These are phyloP conservation scores for Drosophila neoperkinsi DNA, from an alignment of 2,888 invertebrate species.

Conservation along the genomic window DNA sequence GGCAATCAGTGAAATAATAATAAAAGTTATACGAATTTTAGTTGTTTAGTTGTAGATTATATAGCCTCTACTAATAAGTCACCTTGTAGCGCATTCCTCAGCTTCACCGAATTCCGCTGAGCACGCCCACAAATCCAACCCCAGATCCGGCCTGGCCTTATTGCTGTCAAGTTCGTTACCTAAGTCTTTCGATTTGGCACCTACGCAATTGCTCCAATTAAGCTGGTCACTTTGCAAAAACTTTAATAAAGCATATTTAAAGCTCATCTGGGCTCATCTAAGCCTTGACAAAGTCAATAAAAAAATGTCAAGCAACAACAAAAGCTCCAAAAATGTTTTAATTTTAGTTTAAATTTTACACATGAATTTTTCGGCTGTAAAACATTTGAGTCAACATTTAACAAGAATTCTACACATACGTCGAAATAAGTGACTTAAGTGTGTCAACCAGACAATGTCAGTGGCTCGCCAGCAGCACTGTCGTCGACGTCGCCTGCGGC, in stretches of 20 bases:
- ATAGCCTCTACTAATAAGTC: neutral
- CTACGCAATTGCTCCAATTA: slow-evolving; percentile 53
- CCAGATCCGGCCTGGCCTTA: slow-evolving; percentile 37
- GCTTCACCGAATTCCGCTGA: slow-evolving; percentile 6
- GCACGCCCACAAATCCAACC: slow-evolving; percentile 29
- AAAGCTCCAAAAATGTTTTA: slow-evolving; percentile 4
- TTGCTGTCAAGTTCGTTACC: slow-evolving; percentile 67
- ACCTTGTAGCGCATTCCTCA: slow-evolving; percentile 36
- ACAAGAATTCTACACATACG: slow-evolving; percentile 64
- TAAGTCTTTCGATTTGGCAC: slow-evolving; percentile 67
- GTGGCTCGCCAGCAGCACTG: slow-evolving; percentile 44
- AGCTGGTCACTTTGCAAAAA: slow-evolving; percentile 18
- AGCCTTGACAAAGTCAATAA: slow-evolving; percentile 56
- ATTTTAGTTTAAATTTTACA: slow-evolving; percentile 13
- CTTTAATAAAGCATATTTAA: slow-evolving; percentile 5
- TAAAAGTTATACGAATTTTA: neutral
- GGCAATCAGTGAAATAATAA: neutral
- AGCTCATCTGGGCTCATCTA: slow-evolving; percentile 29
- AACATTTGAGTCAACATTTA: slow-evolving; percentile 58
- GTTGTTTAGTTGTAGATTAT: neutral
- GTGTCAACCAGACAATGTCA: slow-evolving; percentile 81
- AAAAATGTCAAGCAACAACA: slow-evolving; percentile 52
- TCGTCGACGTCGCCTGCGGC: slow-evolving; percentile 25
- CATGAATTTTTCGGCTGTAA: slow-evolving; percentile 51
- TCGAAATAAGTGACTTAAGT: slow-evolving; percentile 76